Base-by-base conservation (phyloP, 2,113 vertebrate genomes). In the Empidonax traillii region DNA sequence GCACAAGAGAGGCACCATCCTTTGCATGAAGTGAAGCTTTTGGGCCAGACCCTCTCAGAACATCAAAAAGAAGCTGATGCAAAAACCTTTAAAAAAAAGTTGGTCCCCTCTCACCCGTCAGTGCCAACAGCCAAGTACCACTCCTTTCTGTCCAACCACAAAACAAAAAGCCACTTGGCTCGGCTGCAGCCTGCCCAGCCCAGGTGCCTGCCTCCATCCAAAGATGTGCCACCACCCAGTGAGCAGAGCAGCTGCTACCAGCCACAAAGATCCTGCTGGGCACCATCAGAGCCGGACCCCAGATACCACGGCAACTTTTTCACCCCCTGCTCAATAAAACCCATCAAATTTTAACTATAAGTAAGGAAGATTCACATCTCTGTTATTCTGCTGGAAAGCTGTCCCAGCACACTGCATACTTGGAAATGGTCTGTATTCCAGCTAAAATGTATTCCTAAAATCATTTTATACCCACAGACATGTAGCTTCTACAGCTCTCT, bases 151-250 rank as follows among this genome's bases (percentile, higher is more conserved):
- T 22, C 10, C n/a, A 80, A 2, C 4, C 55, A 53, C 18, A 41
- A 49, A 68, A 52, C 4, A 61, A 52, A 0, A 20, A 49, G 51
- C 22, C 16, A 8, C n/a, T 81, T 47, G 27, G 30, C 5, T 2
- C 0, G 0, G 30, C n/a, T 55, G 37, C 31, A 92, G 67, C 35
- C 67, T 83, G 20, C 51, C 31, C 14, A 49, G 44, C 33, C 33
- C 0, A 0, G 16, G 5, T 73, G 27, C 8, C 0, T 28, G 18
- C 23, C 52, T 59, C 30, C 83, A 73, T 46, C 53, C 49, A 61
- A 63, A 72, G 44, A 16, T 1, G 1, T 51, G 44, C 43, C 56
- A 67, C n/a, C 78, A 58, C 13, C 12, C 19, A 9, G 22, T 0
- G 1, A 78, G 51, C 0, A 0, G 33, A 83, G 53, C 14, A 69